Conservation (phyloP, 2,113 vertebrate species). For the Telmatochromis sp. region DNA sequence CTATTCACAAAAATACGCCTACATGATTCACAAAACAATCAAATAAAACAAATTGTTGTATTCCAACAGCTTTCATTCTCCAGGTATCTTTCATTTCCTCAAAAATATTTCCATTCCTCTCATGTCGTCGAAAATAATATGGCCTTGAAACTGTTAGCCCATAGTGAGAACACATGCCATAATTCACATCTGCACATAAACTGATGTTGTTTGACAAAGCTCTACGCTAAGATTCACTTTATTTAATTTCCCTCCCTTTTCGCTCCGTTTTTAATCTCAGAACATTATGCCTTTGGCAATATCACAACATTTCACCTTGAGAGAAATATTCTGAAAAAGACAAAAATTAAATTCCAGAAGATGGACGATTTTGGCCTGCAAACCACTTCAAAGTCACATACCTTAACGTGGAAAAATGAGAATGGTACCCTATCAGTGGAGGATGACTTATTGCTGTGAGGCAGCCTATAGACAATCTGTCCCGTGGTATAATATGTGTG, state of each 20-base stretch:
- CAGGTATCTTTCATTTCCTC: slow-evolving; percentile 31
- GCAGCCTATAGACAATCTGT: slow-evolving; percentile 63
- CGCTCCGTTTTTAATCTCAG: slow-evolving; percentile 1
- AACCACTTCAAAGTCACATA: slow-evolving; percentile 56
- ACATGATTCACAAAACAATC: slow-evolving; percentile 9
- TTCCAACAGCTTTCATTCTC: slow-evolving; percentile 31
- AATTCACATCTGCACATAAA: slow-evolving; percentile 23
- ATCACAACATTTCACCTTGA: slow-evolving; percentile 60
- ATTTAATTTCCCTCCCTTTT: slow-evolving; percentile 26
- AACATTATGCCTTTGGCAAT: slow-evolving; percentile 21
- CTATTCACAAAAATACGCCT: not conserved
- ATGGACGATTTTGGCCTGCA: slow-evolving; percentile 52
- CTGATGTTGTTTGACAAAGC: slow-evolving; percentile 51
- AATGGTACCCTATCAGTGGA: slow-evolving; percentile 31
- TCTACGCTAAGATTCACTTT: slow-evolving; percentile 33
- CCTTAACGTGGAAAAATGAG: slow-evolving; percentile 39
- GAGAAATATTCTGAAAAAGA: slow-evolving; percentile 29
- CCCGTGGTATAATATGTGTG: slow-evolving; percentile 53
- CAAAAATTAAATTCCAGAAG: slow-evolving; percentile 56
- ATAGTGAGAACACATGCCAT: not conserved
- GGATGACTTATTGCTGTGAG: slow-evolving; percentile 58
- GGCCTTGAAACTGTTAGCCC: slow-evolving; percentile 6
- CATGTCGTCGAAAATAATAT: not conserved
- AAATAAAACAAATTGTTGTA: slow-evolving; percentile 17
- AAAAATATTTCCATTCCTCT: slow-evolving; percentile 11